Conservation (phyloP, 2,888 invertebrate genomes). For the Pollenia labialis region DNA sequence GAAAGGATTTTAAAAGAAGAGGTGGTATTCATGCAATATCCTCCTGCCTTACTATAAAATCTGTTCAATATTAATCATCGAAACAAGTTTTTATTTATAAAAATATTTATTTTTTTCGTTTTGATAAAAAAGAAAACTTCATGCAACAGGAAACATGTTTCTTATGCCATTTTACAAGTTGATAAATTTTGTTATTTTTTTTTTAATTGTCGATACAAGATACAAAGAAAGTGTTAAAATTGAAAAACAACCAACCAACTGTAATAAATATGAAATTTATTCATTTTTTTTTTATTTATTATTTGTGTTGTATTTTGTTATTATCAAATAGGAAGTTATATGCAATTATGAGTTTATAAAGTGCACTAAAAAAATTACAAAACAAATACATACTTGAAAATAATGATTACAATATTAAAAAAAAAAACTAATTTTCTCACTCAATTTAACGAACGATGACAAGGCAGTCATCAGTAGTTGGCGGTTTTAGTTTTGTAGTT, state of each 20-base stretch:
- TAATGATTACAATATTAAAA: constrained; percentile 34
- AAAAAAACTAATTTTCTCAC: constrained; percentile 45
- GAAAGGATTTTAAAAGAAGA: no score
- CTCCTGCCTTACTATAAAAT: no score
- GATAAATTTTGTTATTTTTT: constrained; percentile 7
- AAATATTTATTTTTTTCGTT: neutral
- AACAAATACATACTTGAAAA: constrained; percentile 39
- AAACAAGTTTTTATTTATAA: neutral
- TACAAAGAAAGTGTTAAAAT: constrained; percentile 25
- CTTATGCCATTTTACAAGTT: constrained; percentile 1
- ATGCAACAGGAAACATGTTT: constrained; percentile 31
- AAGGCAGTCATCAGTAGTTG: neutral
- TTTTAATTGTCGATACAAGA: constrained; percentile 22
- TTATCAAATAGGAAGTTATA: constrained; percentile 59
- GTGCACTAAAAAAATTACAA: constrained; percentile 27
- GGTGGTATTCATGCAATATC: no score
- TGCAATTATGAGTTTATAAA: constrained; percentile 49
- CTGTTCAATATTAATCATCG: no score
- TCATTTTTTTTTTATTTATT: neutral
- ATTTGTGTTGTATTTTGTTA: constrained; percentile 29
- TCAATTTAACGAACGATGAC: constrained; percentile 37
- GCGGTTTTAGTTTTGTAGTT: constrained; percentile 3
- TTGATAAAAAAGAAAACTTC: neutral
- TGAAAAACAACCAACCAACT: constrained; percentile 13
- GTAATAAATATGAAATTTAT: neutral